Conservation (phyloP, 1,140 invertebrate genomes). For the Drosophila ohnishii region DNA sequence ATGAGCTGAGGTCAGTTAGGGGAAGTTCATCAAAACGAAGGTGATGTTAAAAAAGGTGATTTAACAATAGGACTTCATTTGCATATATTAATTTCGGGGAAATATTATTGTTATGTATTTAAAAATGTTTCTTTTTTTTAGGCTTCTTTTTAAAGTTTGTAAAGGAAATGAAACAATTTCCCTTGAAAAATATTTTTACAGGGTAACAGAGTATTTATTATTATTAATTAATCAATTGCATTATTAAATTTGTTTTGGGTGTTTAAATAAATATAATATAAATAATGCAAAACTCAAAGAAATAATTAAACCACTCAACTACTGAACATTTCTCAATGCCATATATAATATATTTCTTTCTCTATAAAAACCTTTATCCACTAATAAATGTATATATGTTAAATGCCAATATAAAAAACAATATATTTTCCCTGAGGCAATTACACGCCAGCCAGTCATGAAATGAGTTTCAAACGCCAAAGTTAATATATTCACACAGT, state of each 20-base stretch:
- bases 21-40: slow-evolving; percentile 4
- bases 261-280: no score
- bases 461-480: slow-evolving; percentile 8
- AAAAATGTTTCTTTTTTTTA: not conserved
- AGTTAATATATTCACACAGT: slow-evolving; percentile 11
- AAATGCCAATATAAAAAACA: not conserved
- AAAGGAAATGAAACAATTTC: no score
- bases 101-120: not conserved
- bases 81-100: slow-evolving; percentile 5
- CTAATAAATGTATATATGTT: not conserved
- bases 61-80: not conserved
- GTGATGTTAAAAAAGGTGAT: slow-evolving; percentile 3
- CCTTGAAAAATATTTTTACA: no score
- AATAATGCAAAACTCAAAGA: not conserved
- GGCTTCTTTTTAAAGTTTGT: not conserved
- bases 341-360: not conserved
- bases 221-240: no score
- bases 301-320: not conserved
- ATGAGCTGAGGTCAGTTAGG: slow-evolving; percentile 10
- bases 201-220: no score
- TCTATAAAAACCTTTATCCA: not conserved
- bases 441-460: slow-evolving; percentile 7
- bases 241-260: no score
- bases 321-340: not conserved
- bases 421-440: slow-evolving; percentile 1